Base-by-base conservation (phyloP, 2,113 vertebrate species). In the Hylia prasina region DNA sequence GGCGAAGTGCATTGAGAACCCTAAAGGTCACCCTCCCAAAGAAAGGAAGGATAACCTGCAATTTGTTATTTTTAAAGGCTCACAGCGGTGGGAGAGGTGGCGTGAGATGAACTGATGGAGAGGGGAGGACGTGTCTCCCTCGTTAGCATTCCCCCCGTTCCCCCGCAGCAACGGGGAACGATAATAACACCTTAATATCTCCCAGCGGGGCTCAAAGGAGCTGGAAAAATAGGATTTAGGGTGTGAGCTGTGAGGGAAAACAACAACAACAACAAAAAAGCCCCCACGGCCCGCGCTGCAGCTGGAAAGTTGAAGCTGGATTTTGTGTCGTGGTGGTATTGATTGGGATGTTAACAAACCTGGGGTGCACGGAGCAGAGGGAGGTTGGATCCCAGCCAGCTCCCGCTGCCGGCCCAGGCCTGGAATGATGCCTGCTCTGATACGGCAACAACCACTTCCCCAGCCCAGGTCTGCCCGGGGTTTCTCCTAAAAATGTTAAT, bases 261-360 rank as follows among this genome's bases (percentile, higher is more conserved):
- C 42, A 53, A 22, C 42, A 35, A 42, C 28, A 12, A 12, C 27
- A 35, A 22, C 5, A 23, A 21, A 22, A 13, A 56, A 10, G 11
- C 4, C 58, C 12, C 15, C 45, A 17, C 2, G 48, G 25, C 47
- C 35, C 0, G 1, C 0, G 9, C 51, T 45, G 51, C 75, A 68
- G 84, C 65, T 64, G 85, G 77, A 80, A 93, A 94, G 88, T 87
- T 77, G 82, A 65, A 69, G 68, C 31, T 45, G 92, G 65, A 63
- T 93, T 91, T 85, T 28, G 30, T 39, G 90, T 56, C 2, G 33
- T 2, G 47, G 63, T 10, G 51, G 68, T 85, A 91, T 82, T 16
- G 73, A 95, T 92, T 21, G 82, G 94, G 92, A 82, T 80, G 79
- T 90, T 93, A 95, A 90, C 85, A 93, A 90, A 93, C 50, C 22